Evolutionary conservation across 1,140 invertebrate species (phyloP), one percentile per base, ranked within the genome.

Genomic region (Halotydeus destructor): DNA sequence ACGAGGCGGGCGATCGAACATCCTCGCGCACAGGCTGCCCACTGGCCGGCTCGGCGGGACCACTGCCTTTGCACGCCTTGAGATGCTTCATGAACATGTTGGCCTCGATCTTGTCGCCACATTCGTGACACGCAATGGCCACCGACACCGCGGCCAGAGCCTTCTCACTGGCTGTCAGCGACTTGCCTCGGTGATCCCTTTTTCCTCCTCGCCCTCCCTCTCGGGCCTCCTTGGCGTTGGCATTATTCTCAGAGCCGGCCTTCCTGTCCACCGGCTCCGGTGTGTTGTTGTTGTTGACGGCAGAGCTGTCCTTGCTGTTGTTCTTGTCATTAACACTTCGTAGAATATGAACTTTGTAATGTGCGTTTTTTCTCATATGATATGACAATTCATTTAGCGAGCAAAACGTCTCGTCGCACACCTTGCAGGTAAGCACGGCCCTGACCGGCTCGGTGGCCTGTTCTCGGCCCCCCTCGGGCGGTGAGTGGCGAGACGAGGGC

Each of bases 351-450:
- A 93, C 86, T 61, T 93, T 93, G 58, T 93, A 93, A 57, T 96
- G 89, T 2, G 83, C 83, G 59, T 89, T 89, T 58, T 91, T 86
- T n/a, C 91, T 82, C 86, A 94, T 94, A 60, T 96, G 88, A 60
- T 85, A 85, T 58, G 85, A 91, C 2, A 96, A 68, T 53, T 93
- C 86, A 59, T 94, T 93, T 45, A 94, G 66, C 16, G 84, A 86
- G 54, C 75, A 77, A 59, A 93, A 96, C 11, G 85, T 82, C 60
- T 91, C 83, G 56, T 93, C 85, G 62, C 89, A 94, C 23, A 94
- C 86, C 64, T 94, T 94, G 62, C 88, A 96, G 14, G 88, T 94
- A 11, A 96, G 66, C 18, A 91, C 84, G 0, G 83, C 82, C 53
- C 82, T 88, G 1, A 88, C 83, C 14, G 9, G 37, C 41, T 5